These are phyloP conservation scores for Neolamprologus falcicula DNA, from an alignment of 2,113 vertebrate genomes.

Conservation along the genomic window DNA sequence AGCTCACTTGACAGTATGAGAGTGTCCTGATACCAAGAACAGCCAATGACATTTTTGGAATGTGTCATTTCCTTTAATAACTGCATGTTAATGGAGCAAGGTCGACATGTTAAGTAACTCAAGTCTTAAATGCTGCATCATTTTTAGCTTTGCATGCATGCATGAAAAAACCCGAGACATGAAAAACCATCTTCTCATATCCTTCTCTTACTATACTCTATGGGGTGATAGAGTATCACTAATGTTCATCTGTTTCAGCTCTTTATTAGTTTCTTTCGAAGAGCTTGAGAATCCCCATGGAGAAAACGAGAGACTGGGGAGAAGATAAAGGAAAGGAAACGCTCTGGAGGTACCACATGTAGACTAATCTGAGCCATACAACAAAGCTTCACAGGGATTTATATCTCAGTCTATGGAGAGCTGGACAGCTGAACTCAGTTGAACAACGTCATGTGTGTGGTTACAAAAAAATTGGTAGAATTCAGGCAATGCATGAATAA, in stretches of 20 bases:
- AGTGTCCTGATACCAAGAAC: not conserved
- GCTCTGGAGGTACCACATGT: not conserved
- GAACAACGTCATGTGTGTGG: not conserved
- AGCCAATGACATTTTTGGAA: not conserved
- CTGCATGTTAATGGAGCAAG: not conserved
- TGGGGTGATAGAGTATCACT: not conserved
- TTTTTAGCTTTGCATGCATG: not conserved
- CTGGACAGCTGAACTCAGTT: not conserved
- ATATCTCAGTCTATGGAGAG: not conserved
- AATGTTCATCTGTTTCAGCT: not conserved
- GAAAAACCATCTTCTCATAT: not conserved
- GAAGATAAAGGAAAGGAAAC: not conserved
- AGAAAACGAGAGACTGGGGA: not conserved
- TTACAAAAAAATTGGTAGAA: not conserved
- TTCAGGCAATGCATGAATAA: not conserved
- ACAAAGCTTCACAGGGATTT: not conserved
- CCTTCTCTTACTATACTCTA: not conserved
- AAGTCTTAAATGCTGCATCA: not conserved
- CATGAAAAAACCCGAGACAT: not conserved
- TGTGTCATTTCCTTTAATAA: not conserved
- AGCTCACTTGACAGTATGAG: not conserved
- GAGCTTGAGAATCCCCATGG: not conserved
- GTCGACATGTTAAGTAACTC: not conserved
- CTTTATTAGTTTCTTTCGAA: not conserved
- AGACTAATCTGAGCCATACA: not conserved